Evolutionary conservation across 92 coral and sea anemone species (phyloP).

Genomic region (Zoanthus sansibaricus): DNA sequence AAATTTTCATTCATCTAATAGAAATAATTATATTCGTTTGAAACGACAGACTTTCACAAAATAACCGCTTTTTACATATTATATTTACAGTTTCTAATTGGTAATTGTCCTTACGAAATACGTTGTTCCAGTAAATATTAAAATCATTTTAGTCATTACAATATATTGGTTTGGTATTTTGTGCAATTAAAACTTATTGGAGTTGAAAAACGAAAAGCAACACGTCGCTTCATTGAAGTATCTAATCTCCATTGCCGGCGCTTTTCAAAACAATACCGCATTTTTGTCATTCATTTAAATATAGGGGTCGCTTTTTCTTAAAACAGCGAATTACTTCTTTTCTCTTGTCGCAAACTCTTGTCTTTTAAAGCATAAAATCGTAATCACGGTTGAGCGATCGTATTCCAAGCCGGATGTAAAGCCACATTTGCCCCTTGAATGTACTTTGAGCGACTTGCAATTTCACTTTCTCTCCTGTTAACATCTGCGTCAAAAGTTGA

Average conservation of each 20-base stretch:
- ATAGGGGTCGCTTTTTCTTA: neutral
- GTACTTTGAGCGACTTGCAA: slow-evolving; percentile 68
- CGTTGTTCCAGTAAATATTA: slow-evolving; percentile 40
- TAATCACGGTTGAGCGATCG: slow-evolving; percentile 70
- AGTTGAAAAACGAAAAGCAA: slow-evolving; percentile 49
- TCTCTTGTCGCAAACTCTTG: neutral
- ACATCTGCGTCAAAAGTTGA: slow-evolving; percentile 62
- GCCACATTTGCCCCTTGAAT: slow-evolving; percentile 74
- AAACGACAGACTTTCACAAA: slow-evolving; percentile 56
- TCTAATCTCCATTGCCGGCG: neutral
- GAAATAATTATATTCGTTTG: slow-evolving; percentile 39
- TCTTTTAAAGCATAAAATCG: neutral
- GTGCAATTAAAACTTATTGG: slow-evolving; percentile 36
- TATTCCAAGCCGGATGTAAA: slow-evolving; percentile 80
- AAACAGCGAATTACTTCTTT: neutral
- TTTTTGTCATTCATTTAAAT: neutral
- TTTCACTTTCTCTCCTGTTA: slow-evolving; percentile 53
- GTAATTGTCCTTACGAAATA: slow-evolving; percentile 23
- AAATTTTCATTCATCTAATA: slow-evolving; percentile 12
- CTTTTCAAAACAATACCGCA: neutral
- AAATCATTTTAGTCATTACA: slow-evolving; percentile 58
- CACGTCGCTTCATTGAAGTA: slow-evolving; percentile 21
- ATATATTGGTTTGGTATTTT: slow-evolving; percentile 55
- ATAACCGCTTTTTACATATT: slow-evolving; percentile 50
- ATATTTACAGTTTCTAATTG: slow-evolving; percentile 69